Base-by-base conservation (phyloP, 2,797 vertebrate genomes). In the Coranthus polyacanthus region DNA sequence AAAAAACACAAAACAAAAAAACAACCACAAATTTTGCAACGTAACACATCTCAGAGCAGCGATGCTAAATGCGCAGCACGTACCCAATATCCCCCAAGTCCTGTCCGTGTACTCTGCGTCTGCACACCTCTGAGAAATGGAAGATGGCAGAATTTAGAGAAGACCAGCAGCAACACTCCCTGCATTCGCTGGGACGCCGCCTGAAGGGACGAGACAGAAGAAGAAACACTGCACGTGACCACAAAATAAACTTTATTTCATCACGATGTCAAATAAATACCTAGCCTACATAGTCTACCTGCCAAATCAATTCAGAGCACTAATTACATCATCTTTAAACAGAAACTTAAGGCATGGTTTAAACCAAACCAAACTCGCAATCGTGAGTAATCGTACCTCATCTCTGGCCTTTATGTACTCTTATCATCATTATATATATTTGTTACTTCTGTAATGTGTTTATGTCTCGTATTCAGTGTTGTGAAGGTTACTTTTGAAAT, bases 1-100 rank as follows among this genome's bases (percentile, higher is more conserved):
- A 37, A 38, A 36, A 43, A 16, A n/a, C 29, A 12, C 34, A n/a
- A 13, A 56, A n/a, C n/a, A n/a, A 69, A 54, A 52, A 59, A 37
- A 38, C 36, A 43, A 16, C 17, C 29, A 12, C 34, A n/a, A 13
- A 56, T 37, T 38, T 45, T 49, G 29, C 37, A 44, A 34, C 4
- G 17, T 67, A 38, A 72, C 69, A 66, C 51, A 75, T 76, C 65
- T 64, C 52, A 17, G 26, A 58, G 47, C 44, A 46, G 36, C 6
- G 18, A 24, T 57, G 44, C 41, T 64, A 34, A 15, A 71, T 76
- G 61, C 18, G 0, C 26, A 22, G 38, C 78, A 87, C 97, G 90
- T 91, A 99, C 98, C 98, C 98, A 99, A 73, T 95, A 99, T 78
- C 98, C 98, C 0, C 98, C 97, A 2, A 99, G 94, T 20, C 98